phyloP scores from a whole-genome alignment of 2,888 invertebrate species.

The Lycia hirtaria region DNA sequence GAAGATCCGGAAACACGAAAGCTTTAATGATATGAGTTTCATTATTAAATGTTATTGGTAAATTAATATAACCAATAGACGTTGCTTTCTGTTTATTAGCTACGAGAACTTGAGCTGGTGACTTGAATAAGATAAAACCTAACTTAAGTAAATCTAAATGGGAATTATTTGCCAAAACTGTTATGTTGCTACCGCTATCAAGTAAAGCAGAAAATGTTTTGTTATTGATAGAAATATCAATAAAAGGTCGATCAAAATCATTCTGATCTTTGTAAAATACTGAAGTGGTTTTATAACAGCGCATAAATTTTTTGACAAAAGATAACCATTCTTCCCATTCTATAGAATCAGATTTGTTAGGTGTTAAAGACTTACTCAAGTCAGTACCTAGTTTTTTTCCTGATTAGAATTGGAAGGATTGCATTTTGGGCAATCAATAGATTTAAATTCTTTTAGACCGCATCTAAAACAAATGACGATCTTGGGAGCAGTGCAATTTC shows the following conservation, averaged over 20 bases:
- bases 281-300: too few relatives aligned
- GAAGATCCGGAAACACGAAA: not conserved
- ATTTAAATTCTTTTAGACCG: too few relatives aligned
- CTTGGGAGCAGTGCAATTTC: too few relatives aligned
- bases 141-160: not conserved
- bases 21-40: not conserved
- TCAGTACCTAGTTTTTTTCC: too few relatives aligned
- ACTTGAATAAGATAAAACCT: not conserved
- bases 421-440: too few relatives aligned
- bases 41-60: not conserved
- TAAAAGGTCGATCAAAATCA: not conserved
- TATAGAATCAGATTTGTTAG: too few relatives aligned
- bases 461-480: too few relatives aligned
- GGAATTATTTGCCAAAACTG: not conserved
- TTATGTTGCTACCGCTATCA: not conserved
- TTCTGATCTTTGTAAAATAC: not conserved
- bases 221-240: not conserved
- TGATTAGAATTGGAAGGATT: too few relatives aligned
- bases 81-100: not conserved
- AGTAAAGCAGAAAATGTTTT: not conserved
- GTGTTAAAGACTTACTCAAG: too few relatives aligned
- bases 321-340: too few relatives aligned
- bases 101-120: not conserved
- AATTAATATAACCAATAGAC: not conserved
- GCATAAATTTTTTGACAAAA: too few relatives aligned